Percentiles rank a stretch among this genome's conserved stretches.
phyloP scores from a whole-genome alignment of 2,113 vertebrate genomes.

The Gymnorhina tibicen region DNA sequence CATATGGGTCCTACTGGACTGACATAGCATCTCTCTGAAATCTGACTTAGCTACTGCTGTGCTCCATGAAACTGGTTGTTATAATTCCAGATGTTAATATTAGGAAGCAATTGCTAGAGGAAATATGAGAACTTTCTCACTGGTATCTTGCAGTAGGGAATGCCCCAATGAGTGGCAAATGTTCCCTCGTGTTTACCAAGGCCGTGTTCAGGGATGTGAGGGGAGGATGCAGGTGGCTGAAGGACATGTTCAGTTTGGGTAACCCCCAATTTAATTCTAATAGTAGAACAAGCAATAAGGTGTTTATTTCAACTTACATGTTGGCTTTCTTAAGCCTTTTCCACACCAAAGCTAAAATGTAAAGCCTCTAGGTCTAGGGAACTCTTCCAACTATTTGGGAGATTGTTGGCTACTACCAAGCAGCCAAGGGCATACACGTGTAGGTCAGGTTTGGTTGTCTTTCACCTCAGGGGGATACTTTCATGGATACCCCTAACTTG shows the following conservation, averaged over 20 bases:
- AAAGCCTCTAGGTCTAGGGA: background rate
- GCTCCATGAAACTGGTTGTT: background rate
- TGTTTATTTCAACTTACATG: background rate
- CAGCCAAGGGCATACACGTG: background rate
- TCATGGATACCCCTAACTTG: background rate
- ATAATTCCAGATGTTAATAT: background rate
- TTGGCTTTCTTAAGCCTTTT: background rate
- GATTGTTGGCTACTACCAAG: background rate
- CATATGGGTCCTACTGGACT: background rate
- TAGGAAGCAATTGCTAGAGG: background rate
- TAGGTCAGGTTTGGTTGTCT: background rate
- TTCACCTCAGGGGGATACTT: background rate
- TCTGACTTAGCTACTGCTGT: background rate
- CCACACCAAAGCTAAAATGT: background rate
- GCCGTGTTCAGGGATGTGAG: fast-evolving
- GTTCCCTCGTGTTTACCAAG: background rate
- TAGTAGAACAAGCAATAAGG: background rate
- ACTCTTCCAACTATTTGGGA: background rate
- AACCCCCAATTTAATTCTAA: background rate
- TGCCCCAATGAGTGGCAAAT: background rate
- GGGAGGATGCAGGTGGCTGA: background rate
- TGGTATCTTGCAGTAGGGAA: background rate
- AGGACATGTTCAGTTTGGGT: background rate
- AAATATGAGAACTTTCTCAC: background rate
- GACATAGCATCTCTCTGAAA: background rate